phyloP scores from a whole-genome alignment of 2,113 vertebrate species.

The Proterorhinus semilunaris region DNA sequence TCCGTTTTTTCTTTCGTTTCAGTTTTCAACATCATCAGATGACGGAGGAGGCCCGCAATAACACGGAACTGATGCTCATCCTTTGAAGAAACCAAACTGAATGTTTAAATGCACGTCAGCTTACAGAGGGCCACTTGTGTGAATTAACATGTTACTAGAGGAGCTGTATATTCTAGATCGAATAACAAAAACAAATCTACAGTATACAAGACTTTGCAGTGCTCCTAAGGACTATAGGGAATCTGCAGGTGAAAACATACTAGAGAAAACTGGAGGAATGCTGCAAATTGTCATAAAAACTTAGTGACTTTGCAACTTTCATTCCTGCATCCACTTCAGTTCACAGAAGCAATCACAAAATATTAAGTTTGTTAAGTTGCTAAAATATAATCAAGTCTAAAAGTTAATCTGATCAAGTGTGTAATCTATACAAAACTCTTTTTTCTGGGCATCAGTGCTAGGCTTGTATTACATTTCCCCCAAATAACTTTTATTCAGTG shows the following conservation, averaged over 20 bases:
- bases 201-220: neutral
- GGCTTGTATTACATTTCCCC: too few species aligned
- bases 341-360: conserved; percentile 2
- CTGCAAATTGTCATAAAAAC: conserved; percentile 5
- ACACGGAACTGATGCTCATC: conserved; percentile 89
- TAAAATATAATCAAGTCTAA: too few species aligned
- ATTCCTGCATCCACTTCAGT: conserved; percentile 8
- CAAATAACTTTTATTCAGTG: neutral
- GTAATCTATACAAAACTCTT: too few species aligned
- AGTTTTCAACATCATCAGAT: conserved; percentile 89
- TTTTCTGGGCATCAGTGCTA: too few species aligned
- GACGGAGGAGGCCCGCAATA: conserved; percentile 89
- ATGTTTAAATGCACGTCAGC: neutral
- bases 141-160: neutral
- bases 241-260: neutral
- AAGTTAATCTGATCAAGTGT: too few species aligned
- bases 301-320: conserved; percentile 27
- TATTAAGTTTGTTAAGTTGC: neutral
- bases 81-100: conserved; percentile 54
- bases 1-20: conserved; percentile 95
- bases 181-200: conserved; percentile 5
- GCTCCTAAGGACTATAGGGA: conserved; percentile 3
- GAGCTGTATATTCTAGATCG: neutral
- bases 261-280: conserved; percentile 1
- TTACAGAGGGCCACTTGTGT: neutral